phyloP scores from a whole-genome alignment of 92 coral and sea anemone genomes.

The Isaurus tuberculatus region DNA sequence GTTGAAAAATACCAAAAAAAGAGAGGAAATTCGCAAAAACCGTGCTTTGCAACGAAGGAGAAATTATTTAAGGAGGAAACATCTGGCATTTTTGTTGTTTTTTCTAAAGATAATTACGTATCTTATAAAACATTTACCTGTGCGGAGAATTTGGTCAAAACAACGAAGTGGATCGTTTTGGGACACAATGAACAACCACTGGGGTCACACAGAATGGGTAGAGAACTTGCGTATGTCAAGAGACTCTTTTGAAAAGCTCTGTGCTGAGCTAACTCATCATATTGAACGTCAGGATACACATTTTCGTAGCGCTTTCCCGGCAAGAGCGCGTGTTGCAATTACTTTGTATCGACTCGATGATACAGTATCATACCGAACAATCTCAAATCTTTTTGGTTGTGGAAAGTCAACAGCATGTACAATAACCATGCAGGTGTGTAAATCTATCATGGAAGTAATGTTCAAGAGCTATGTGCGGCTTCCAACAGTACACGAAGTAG shows the following conservation, averaged over 20 bases:
- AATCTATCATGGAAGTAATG: slow-evolving; percentile 34
- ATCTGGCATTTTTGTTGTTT: slow-evolving; percentile 3
- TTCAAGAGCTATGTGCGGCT: slow-evolving; percentile 41
- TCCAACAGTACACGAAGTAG: slow-evolving; percentile 47
- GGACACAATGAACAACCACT: slow-evolving; percentile 42
- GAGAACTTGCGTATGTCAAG: slow-evolving; percentile 50
- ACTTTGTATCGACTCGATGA: slow-evolving; percentile 59
- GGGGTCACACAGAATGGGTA: slow-evolving; percentile 56
- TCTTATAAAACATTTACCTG: slow-evolving; percentile 20
- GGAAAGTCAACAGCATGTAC: slow-evolving; percentile 61
- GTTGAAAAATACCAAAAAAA: slow-evolving; percentile 25
- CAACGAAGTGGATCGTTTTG: slow-evolving; percentile 50
- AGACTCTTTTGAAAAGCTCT: slow-evolving; percentile 40
- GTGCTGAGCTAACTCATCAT: slow-evolving; percentile 54
- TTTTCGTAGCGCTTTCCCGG: slow-evolving; percentile 59
- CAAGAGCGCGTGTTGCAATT: slow-evolving; percentile 53
- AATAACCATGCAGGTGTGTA: slow-evolving; percentile 50
- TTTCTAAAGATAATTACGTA: not conserved
- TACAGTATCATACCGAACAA: slow-evolving; percentile 49
- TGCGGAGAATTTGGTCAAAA: slow-evolving; percentile 53
- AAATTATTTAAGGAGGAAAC: slow-evolving; percentile 14
- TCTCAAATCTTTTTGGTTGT: slow-evolving; percentile 53
- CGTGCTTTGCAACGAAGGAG: slow-evolving; percentile 21
- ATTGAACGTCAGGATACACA: slow-evolving; percentile 42
- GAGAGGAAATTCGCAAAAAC: slow-evolving; percentile 11